phyloP scores from a whole-genome alignment of 2,113 vertebrate genomes.

The Hemiscyllium ocellatum region DNA sequence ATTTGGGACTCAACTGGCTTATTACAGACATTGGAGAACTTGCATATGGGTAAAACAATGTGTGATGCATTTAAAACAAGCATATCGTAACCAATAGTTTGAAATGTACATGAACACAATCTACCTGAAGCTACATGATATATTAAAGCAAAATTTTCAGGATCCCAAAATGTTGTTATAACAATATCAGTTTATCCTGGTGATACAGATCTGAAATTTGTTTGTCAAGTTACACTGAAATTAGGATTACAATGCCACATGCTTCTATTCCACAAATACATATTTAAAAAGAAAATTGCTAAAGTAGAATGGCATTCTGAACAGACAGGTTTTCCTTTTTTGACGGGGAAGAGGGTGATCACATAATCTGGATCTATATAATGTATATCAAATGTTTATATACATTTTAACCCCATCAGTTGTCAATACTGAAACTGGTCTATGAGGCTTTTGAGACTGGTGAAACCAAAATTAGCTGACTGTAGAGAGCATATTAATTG shows the following conservation, averaged over 20 bases:
- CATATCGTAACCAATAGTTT: neutral
- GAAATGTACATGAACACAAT: neutral
- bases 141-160: neutral
- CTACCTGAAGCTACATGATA: neutral
- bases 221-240: neutral
- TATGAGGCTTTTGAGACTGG: neutral
- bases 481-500: neutral
- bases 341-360: neutral
- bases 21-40: neutral
- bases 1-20: neutral
- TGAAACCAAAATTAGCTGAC: neutral
- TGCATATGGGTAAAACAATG: neutral
- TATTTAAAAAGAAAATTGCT: neutral
- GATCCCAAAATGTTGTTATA: neutral
- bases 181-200: neutral
- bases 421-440: neutral
- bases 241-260: neutral
- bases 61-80: neutral
- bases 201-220: neutral
- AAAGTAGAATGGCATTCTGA: neutral
- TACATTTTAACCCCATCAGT: neutral
- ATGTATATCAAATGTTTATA: neutral
- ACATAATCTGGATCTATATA: neutral
- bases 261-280: neutral
- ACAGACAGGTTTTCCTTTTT: neutral